Conservation (phyloP, 2,888 invertebrate genomes). For the Dynastes grantii region DNA sequence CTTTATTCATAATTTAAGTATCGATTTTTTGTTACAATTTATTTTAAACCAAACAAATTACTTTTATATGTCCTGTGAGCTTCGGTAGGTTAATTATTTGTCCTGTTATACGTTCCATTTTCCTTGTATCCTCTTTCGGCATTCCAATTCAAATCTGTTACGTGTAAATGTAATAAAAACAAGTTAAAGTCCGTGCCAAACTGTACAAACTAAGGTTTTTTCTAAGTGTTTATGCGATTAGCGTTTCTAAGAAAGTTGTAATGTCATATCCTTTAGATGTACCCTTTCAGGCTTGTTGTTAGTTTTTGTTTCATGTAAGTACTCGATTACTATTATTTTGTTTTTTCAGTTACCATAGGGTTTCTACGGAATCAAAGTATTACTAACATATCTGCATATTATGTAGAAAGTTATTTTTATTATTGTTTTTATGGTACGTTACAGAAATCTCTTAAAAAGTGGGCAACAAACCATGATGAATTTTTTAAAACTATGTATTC, state of each 20-base stretch:
- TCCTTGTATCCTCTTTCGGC: background rate
- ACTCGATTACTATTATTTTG: background rate
- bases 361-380: constrained; percentile 25
- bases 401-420: background rate
- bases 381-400: background rate
- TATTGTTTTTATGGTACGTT: background rate
- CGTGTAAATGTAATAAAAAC: constrained; percentile 15
- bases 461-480: background rate
- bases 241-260: background rate
- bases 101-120: constrained; percentile 1
- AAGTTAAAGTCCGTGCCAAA: constrained; percentile 49
- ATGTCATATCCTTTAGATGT: background rate
- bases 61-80: too few relatives aligned
- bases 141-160: constrained; percentile 25
- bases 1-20: too few relatives aligned
- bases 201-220: constrained; percentile 36
- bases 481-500: background rate
- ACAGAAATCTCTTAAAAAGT: background rate
- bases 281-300: background rate
- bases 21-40: too few relatives aligned
- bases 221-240: constrained; percentile 3
- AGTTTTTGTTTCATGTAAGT: background rate
- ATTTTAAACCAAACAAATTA: too few relatives aligned
- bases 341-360: constrained; percentile 34
- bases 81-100: too few relatives aligned